These are phyloP conservation scores for Eupithecia abbreviata DNA, from an alignment of 2,888 invertebrate genomes.

Conservation along the genomic window DNA sequence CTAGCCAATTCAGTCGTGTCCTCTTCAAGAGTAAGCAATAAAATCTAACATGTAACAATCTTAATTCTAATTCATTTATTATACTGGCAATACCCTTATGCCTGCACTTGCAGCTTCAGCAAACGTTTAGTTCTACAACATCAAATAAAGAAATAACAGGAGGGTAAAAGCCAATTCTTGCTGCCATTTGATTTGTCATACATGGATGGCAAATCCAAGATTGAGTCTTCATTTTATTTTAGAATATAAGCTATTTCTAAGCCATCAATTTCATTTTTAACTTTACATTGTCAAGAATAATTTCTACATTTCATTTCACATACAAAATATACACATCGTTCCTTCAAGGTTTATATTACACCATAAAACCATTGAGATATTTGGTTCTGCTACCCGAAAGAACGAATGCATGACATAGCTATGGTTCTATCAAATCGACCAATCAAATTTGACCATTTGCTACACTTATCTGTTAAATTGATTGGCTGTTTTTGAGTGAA, in stretches of 20 bases:
- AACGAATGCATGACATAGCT: background rate
- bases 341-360: background rate
- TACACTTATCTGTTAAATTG: background rate
- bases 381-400: background rate
- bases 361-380: background rate
- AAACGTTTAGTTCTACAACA: background rate
- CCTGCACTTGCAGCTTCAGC: background rate
- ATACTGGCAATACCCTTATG: conserved; percentile 26
- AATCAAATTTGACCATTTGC: background rate
- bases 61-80: conserved; percentile 12
- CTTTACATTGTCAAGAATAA: conserved; percentile 3
- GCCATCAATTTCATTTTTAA: background rate
- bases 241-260: background rate
- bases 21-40: conserved; percentile 23
- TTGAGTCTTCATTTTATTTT: background rate
- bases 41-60: conserved; percentile 16
- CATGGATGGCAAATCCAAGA: conserved; percentile 1
- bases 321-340: background rate
- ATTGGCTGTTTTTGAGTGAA: background rate
- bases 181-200: conserved; percentile 11
- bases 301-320: background rate
- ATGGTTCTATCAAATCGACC: background rate
- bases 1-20: conserved; percentile 31
- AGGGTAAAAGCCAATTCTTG: background rate
- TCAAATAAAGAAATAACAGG: background rate